These are phyloP conservation scores for Plagodis pulveraria DNA, from an alignment of 2,888 invertebrate genomes.

Conservation along the genomic window DNA sequence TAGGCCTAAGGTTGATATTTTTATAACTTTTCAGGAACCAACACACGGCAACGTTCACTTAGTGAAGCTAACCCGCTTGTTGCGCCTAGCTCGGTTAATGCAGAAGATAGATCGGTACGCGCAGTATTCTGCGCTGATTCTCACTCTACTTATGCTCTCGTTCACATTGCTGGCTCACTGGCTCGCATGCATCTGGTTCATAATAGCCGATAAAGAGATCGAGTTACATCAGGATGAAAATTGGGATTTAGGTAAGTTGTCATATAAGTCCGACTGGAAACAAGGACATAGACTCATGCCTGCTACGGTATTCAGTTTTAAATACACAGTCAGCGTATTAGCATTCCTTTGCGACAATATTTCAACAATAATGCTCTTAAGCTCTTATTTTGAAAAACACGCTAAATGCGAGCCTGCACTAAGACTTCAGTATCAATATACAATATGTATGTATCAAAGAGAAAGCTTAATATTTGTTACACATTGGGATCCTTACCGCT, in stretches of 20 bases:
- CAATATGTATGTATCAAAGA: too few relatives aligned
- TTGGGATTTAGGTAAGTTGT: constrained; percentile 91
- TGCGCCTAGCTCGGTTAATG: constrained; percentile 94
- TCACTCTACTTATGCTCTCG: constrained; percentile 96
- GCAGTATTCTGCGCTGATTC: constrained; percentile 97
- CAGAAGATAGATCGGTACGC: constrained; percentile 99
- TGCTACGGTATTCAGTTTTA: too few relatives aligned
- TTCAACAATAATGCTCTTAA: too few relatives aligned
- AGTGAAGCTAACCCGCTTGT: constrained; percentile 95
- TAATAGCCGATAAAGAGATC: constrained; percentile 95
- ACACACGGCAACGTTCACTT: constrained; percentile 93
- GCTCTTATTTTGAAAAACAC: too few relatives aligned
- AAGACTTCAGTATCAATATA: too few relatives aligned
- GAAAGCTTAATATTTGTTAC: too few relatives aligned
- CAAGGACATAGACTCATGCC: too few relatives aligned
- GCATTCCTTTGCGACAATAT: too few relatives aligned
- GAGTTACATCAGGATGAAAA: constrained; percentile 89
- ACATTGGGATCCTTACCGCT: too few relatives aligned
- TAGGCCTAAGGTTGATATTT: not conserved
- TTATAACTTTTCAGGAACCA: constrained; percentile 85
- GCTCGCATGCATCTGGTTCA: constrained; percentile 98
- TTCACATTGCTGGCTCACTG: constrained; percentile 98
- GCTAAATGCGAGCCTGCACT: too few relatives aligned
- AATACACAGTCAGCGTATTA: too few relatives aligned
- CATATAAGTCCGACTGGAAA: not conserved